Evolutionary conservation across 2,113 vertebrate species (phyloP).

Genomic region (Platysteira castanea): DNA sequence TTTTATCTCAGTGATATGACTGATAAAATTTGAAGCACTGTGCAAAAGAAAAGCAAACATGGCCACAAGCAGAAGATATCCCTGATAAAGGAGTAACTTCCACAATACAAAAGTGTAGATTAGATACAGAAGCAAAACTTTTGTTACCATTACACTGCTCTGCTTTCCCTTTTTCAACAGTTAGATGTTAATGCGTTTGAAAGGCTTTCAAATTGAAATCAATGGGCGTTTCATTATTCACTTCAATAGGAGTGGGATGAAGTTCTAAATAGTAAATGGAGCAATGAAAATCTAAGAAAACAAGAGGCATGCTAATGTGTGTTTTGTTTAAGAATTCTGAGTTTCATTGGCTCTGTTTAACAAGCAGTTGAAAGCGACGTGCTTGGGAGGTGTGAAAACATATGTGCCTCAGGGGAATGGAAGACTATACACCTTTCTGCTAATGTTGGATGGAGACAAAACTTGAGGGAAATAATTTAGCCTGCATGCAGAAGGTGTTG

Average conservation of each 20-base stretch:
- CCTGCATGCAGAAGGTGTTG: neutral
- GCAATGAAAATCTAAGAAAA: conserved; percentile 32
- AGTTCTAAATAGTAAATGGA: conserved; percentile 32
- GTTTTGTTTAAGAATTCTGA: conserved; percentile 38
- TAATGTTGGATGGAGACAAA: neutral
- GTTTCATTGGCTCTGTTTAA: neutral
- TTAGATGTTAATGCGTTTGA: neutral
- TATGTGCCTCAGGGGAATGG: neutral
- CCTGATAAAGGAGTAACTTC: neutral
- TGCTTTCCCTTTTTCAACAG: neutral
- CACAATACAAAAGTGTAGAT: neutral
- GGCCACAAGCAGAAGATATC: neutral
- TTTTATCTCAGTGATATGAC: neutral
- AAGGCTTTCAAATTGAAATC: conserved; percentile 45
- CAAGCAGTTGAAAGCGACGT: neutral
- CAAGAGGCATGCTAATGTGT: conserved; percentile 7
- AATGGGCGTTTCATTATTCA: conserved; percentile 39
- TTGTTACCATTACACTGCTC: neutral
- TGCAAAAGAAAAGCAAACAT: neutral
- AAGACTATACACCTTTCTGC: neutral
- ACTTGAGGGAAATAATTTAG: neutral
- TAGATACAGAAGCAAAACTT: neutral
- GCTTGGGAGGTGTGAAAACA: neutral
- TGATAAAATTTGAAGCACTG: neutral
- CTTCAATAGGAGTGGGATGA: conserved; percentile 2